Evolutionary conservation across 2,113 vertebrate genomes (phyloP), one percentile per base, ranked within the genome.

Genomic region (Lampris megalopsis): DNA sequence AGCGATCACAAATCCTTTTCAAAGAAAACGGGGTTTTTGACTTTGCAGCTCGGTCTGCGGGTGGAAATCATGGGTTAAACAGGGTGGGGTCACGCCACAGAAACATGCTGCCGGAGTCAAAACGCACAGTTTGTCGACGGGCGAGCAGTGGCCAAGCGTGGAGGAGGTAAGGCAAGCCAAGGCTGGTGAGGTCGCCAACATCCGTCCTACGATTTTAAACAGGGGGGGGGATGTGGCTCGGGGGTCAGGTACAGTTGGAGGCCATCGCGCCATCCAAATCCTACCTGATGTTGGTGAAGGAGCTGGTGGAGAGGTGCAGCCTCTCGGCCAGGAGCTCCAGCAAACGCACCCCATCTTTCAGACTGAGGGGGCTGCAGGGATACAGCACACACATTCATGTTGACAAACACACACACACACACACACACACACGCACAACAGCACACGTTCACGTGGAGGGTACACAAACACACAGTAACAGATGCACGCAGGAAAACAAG

Each of bases 241-340:
- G 3, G 41, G 41, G 60, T 40, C 13, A 10, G 9, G 24, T 52
- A 9, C 11, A 38, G 36, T 48, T 48, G 63, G 59, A 61, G 59
- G 49, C 36, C 58, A 2, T 37, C 58, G 60, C 40, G 41, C 60
- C 8, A 11, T 36, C 45, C 50, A 43, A 24, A 24, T 59, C 85
- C 71, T 93, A 96, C 96, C 96, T 98, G 95, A 97, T 95, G 91
- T 95, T 96, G 94, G 96, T 94, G 90, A 97, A 94, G 80, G 93
- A 94, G 90, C 90, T 87, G 0, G 93, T 92, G 71, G 96, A 95
- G 88, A 97, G 79, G 71, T 95, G 95, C 37, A 95, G 94, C 35
- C 87, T 95, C 84, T 94, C 94, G 40, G 96, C 96, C 6, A 98
- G 92, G 70, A 93, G 92, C 82, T 95, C 91, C 94, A 98, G 90